Evolutionary conservation across 2,797 vertebrate species (phyloP).

Genomic region (Acanthiza pusilla): DNA sequence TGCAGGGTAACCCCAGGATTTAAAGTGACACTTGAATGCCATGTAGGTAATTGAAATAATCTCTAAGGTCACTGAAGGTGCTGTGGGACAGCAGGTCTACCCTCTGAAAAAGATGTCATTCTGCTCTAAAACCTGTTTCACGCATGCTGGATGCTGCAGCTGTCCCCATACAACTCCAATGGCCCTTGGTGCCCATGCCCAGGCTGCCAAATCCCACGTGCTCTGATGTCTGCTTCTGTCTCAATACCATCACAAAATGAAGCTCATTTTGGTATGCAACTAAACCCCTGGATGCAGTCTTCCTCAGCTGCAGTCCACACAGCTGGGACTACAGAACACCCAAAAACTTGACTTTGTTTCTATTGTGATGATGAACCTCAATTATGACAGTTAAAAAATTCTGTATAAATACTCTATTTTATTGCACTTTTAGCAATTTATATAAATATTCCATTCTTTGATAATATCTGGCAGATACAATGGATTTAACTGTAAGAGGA

Average conservation of each 20-base stretch:
- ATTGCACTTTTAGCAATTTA: not conserved
- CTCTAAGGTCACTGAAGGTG: not conserved
- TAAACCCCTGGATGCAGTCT: not conserved
- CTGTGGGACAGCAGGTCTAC: not conserved
- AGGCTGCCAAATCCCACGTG: not conserved
- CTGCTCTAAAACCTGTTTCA: fast-evolving
- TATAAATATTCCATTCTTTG: not conserved
- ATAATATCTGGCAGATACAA: slow-evolving; percentile 26
- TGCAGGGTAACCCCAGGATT: not conserved
- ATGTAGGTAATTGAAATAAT: not conserved
- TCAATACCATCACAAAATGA: not conserved
- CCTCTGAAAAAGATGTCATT: not conserved
- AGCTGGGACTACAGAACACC: not conserved
- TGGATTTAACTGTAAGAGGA: slow-evolving; percentile 17
- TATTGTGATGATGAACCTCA: not conserved
- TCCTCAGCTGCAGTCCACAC: not conserved
- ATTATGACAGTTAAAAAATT: not conserved
- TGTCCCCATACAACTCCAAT: not conserved
- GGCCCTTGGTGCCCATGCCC: not conserved
- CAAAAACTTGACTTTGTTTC: not conserved
- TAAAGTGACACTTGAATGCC: not conserved
- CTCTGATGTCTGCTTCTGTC: not conserved
- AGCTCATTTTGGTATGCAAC: not conserved
- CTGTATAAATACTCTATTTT: not conserved
- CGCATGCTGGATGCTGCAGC: not conserved